Evolutionary conservation across 1,140 invertebrate species (phyloP).

Genomic region (Meloidogyne hapla): DNA sequence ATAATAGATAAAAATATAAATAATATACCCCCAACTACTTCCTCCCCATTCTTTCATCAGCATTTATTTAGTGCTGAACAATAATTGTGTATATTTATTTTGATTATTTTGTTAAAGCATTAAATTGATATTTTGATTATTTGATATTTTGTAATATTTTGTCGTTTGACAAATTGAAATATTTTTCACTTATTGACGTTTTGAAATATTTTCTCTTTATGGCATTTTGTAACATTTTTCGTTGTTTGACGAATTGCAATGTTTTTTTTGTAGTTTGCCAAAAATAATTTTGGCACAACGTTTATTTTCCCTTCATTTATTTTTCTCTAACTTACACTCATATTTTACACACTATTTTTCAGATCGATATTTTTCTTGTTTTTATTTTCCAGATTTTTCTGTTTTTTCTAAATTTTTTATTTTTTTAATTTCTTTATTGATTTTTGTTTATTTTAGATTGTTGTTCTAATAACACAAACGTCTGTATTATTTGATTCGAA

Average conservation of each 20-base stretch:
- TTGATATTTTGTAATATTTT: too few relatives aligned
- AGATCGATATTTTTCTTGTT: too few relatives aligned
- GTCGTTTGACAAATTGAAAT: not conserved
- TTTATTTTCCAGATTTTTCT: too few relatives aligned
- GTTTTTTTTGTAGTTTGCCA: too few relatives aligned
- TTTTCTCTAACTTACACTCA: not conserved
- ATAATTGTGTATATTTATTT: not conserved
- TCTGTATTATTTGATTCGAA: not conserved
- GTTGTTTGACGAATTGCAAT: too few relatives aligned
- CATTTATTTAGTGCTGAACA: conserved; percentile 3
- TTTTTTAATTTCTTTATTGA: too few relatives aligned
- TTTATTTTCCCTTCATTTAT: too few relatives aligned
- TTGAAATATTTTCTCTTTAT: not conserved
- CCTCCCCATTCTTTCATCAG: not conserved
- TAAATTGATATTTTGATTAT: not conserved
- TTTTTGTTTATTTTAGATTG: too few relatives aligned
- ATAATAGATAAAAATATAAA: not conserved
- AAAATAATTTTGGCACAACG: too few relatives aligned
- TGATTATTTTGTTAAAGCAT: not conserved
- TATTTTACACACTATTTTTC: not conserved
- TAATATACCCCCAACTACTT: not conserved
- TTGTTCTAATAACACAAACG: too few relatives aligned
- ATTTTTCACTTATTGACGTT: not conserved
- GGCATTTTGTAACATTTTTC: not conserved
- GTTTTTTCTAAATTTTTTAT: too few relatives aligned